Base-by-base conservation (phyloP, 2,888 invertebrate genomes). In the Trilocha varians region DNA sequence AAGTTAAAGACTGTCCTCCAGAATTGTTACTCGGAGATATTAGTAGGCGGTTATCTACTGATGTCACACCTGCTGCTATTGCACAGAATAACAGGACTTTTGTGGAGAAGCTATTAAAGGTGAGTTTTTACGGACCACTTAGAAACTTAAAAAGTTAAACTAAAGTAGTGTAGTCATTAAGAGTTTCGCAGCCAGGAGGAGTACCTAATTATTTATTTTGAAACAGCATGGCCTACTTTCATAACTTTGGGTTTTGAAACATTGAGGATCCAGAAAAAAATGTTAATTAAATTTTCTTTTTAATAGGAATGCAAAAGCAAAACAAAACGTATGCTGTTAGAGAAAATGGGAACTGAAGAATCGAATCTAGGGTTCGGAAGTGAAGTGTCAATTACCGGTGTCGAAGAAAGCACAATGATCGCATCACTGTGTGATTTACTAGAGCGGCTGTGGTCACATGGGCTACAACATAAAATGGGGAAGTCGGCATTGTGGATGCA, bases 401-500 rank as follows among this genome's bases (percentile, higher is more conserved):
- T 97, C 0, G 99, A 99, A 79, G 99, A 99, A 74, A 99, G 97
- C 68, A 99, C 99, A 0, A 88, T 99, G 58, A 98, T 99, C 35
- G 98, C 98, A n/a, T 95, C 97, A 43, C 87, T 99, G 3, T 99
- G 99, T 78, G 99, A 99, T 82, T 89, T 99, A 41, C 78, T 99
- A 38, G 99, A 99, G 79, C 89, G 99, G 53, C 93, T 99, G 16
- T 99, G 99, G 99, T 95, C 97, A 0, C 99, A 99, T 67, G 99
- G 99, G 0, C 83, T 98, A 40, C 97, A 97, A 53, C 93, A 93
- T 47, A 99, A 98, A 75, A 93, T 97, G 84, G 98, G 98, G 6
- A 99, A 98, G 82, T 98, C 98, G 1, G 97, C 98, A 0, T 86
- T 99, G 4, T 99, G 99, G 99, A 93, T 96, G 46, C 98, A 98